Evolutionary conservation across 1,140 invertebrate genomes (phyloP).

Genomic region (Dendroctonus valens): DNA sequence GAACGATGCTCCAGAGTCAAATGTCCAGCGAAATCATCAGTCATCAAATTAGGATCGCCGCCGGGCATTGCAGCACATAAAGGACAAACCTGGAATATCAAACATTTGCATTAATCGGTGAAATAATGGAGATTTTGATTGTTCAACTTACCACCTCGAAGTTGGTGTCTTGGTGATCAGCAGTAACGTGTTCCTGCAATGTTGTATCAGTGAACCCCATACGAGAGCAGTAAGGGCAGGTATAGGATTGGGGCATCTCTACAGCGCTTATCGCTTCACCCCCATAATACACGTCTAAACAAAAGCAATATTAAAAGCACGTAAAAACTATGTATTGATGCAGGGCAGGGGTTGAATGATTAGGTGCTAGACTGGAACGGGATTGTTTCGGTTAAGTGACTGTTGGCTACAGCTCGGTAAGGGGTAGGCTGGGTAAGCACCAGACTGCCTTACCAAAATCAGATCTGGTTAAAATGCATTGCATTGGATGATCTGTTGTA

Average conservation of each 20-base stretch:
- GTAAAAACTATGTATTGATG: not conserved
- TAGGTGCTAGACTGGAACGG: too few relatives aligned
- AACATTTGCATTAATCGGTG: not conserved
- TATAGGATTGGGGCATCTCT: conserved; percentile 92
- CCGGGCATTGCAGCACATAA: conserved; percentile 93
- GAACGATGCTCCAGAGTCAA: conserved; percentile 91
- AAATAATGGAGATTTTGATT: too few relatives aligned
- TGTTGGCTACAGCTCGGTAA: too few relatives aligned
- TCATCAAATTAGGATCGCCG: conserved; percentile 95
- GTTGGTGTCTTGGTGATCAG: conserved; percentile 82
- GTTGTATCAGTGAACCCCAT: conserved; percentile 94
- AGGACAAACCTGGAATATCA: conserved; percentile 75
- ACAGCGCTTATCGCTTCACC: conserved; percentile 82
- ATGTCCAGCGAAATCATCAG: conserved; percentile 96
- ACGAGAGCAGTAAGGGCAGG: conserved; percentile 93
- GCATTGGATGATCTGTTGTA: conserved; percentile 94
- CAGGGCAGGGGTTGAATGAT: not conserved
- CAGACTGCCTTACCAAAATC: conserved; percentile 90
- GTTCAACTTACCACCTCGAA: conserved; percentile 73
- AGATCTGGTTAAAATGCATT: conserved; percentile 95
- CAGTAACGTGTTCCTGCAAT: conserved; percentile 88
- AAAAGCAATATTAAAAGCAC: not conserved
- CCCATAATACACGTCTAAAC: conserved; percentile 86
- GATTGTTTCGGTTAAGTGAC: not conserved
- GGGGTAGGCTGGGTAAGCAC: too few relatives aligned